phyloP scores from a whole-genome alignment of 2,797 vertebrate species.

The Hydrolagus colliei region DNA sequence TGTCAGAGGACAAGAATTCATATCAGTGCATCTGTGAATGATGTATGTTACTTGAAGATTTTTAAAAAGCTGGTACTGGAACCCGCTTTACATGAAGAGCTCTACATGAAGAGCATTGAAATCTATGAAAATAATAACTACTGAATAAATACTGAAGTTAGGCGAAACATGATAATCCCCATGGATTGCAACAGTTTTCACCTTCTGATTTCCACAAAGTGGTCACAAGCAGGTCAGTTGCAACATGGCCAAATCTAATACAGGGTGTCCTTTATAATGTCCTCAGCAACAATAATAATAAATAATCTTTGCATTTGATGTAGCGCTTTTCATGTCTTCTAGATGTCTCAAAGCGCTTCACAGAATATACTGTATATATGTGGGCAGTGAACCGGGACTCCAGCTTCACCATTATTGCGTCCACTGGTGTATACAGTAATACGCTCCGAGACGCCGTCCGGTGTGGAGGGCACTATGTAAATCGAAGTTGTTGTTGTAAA shows the following conservation, averaged over 20 bases:
- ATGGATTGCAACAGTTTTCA: neutral
- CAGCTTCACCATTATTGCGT: neutral
- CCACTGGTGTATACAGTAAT: neutral
- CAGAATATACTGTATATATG: too few species aligned
- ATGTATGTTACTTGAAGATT: neutral
- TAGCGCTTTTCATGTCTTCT: too few species aligned
- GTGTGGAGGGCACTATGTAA: too few species aligned
- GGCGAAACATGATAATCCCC: neutral
- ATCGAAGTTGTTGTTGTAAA: too few species aligned
- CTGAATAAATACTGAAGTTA: constrained; percentile 7
- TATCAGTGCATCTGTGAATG: constrained; percentile 15
- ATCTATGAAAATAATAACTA: constrained; percentile 25
- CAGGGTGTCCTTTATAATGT: neutral
- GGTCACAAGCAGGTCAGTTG: neutral
- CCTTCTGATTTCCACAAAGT: neutral
- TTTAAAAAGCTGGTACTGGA: constrained; percentile 2
- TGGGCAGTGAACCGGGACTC: neutral
- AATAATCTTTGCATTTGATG: too few species aligned
- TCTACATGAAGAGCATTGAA: constrained; percentile 8
- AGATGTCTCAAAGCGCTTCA: too few species aligned
- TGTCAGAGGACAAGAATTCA: constrained; percentile 42
- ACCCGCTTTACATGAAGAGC: neutral
- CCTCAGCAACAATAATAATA: neutral
- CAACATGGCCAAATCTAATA: neutral
- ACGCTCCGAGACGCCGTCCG: too few species aligned